These are phyloP conservation scores for Myiopsitta monachus DNA, from an alignment of 2,113 vertebrate genomes.

Conservation along the genomic window DNA sequence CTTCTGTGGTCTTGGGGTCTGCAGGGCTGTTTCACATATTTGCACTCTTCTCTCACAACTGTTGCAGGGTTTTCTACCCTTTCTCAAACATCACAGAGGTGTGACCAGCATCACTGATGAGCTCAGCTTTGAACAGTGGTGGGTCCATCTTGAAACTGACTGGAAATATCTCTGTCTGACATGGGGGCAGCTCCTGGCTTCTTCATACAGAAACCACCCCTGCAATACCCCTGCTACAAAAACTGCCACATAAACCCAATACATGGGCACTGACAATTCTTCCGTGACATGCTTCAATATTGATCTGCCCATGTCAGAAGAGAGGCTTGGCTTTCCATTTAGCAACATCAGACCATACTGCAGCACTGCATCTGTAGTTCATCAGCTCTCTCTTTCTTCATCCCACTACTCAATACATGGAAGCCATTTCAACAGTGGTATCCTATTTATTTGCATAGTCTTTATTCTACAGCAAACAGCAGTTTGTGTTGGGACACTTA, in stretches of 20 bases:
- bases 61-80: neutral
- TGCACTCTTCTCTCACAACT: neutral
- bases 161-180: neutral
- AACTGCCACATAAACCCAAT: fast-evolving
- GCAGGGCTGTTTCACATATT: neutral
- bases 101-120: neutral
- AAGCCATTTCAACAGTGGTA: neutral
- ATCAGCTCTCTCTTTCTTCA: neutral
- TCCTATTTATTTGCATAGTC: neutral
- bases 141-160: neutral
- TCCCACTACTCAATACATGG: fast-evolving
- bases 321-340: neutral
- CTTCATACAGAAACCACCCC: neutral
- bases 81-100: neutral
- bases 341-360: neutral
- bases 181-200: neutral
- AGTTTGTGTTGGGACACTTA: neutral
- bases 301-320: neutral
- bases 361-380: neutral
- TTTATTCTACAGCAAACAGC: neutral
- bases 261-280: neutral
- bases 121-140: neutral
- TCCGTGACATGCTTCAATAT: neutral
- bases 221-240: neutral
- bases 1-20: neutral